Conservation (phyloP, 2,113 vertebrate genomes). For the Gallinago paraguaiae region DNA sequence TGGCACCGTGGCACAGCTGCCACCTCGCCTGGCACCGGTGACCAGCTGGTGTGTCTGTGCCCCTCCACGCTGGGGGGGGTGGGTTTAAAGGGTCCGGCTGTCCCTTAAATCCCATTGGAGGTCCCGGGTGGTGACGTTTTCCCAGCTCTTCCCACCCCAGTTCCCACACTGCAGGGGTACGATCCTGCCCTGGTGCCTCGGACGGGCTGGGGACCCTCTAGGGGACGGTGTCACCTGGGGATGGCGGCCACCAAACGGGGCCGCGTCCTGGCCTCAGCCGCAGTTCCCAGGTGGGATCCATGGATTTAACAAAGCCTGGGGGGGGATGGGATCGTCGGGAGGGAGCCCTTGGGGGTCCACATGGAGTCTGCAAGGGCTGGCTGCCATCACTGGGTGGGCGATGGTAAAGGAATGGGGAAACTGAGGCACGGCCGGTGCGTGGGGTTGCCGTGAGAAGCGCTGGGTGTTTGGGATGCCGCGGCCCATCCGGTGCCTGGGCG, state of each 20-base stretch:
- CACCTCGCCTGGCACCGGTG: not conserved
- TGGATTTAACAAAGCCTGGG: accelerated
- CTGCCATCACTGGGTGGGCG: not conserved
- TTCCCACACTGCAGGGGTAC: not conserved
- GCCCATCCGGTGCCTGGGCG: not conserved
- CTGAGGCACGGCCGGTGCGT: not conserved
- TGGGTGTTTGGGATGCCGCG: accelerated
- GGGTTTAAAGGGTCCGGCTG: not conserved
- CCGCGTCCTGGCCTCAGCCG: not conserved
- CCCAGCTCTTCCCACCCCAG: not conserved
- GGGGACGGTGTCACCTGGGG: not conserved
- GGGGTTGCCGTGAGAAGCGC: not conserved
- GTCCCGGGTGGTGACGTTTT: not conserved
- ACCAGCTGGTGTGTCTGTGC: conserved; percentile 31
- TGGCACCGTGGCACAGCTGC: not conserved
- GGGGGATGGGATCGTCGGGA: accelerated
- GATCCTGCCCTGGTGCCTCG: accelerated
- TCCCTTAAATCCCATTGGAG: not conserved
- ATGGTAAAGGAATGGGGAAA: not conserved
- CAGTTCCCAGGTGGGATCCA: not conserved
- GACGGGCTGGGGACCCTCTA: not conserved
- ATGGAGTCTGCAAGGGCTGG: not conserved
- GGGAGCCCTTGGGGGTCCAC: accelerated
- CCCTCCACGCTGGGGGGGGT: accelerated
- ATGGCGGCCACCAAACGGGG: accelerated